Base-by-base conservation (phyloP, 2,888 invertebrate species). In the Tanytarsus gracilentus region DNA sequence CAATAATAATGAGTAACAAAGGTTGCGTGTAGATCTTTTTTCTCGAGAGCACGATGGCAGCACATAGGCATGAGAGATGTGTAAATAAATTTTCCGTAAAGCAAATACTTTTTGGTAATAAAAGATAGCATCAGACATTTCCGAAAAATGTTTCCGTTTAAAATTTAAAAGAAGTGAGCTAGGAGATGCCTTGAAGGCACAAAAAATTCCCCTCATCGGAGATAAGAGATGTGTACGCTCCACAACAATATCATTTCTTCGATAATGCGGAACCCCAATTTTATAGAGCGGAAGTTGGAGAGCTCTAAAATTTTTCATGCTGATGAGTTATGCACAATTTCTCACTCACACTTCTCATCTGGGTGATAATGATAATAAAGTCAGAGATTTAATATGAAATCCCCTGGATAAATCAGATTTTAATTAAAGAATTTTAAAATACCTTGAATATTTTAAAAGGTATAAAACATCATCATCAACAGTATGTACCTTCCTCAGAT, bases 51-150 rank as follows among this genome's bases (percentile, higher is more conserved):
- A n/a, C n/a, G n/a, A n/a, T n/a, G n/a, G n/a, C n/a, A n/a, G n/a
- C n/a, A n/a, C n/a, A n/a, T n/a, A n/a, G n/a, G n/a, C n/a, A n/a
- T n/a, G 30, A 6, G 30, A 6, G 30, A 51, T 30, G 48, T 58
- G 58, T 58, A 58, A 58, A 58, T 58, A 58, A 44, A 58, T 58
- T 48, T 58, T 58, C 58, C 44, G 58, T 48, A 30, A 30, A 58
- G 58, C 58, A 58, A 58, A 58, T 58, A 58, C 58, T 58, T 44
- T 29, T 26, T 16, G 58, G 58, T 58, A 58, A 58, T 58, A 58
- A 58, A 58, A 58, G 58, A 58, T 58, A 58, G n/a, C 58, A 58
- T 58, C 58, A 58, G 58, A 58, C 58, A 58, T 58, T 58, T 58
- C 58, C 58, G 58, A 58, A 48, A 58, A 58, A 58, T 58, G 58